Evolutionary conservation across 1,140 invertebrate species (phyloP).

Genomic region (Wiebesia pumilae): DNA sequence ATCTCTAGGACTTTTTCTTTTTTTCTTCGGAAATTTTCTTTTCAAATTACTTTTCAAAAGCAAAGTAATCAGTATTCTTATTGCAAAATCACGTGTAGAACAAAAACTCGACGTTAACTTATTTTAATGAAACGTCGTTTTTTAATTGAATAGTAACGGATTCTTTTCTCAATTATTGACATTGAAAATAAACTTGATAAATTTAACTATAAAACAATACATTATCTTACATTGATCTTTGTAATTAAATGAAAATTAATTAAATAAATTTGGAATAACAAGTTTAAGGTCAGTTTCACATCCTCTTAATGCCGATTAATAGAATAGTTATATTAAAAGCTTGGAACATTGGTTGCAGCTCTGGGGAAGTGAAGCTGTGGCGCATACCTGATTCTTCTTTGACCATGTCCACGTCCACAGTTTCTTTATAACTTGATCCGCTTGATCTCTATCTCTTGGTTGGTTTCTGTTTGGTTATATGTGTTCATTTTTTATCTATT

Average conservation of each 20-base stretch:
- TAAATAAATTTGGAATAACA: background rate
- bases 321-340: slow-evolving; percentile 58
- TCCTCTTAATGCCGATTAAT: slow-evolving; percentile 37
- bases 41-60: too few species aligned
- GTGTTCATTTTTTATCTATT: slow-evolving; percentile 58
- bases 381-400: slow-evolving; percentile 73
- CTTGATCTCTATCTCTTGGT: slow-evolving; percentile 62
- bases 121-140: too few species aligned
- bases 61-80: too few species aligned
- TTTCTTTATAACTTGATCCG: slow-evolving; percentile 70
- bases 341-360: slow-evolving; percentile 73
- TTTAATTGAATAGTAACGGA: background rate
- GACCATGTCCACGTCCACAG: slow-evolving; percentile 73
- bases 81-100: too few species aligned
- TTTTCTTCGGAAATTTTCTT: too few species aligned
- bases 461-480: slow-evolving; percentile 54
- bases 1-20: too few species aligned
- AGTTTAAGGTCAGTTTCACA: slow-evolving; percentile 18
- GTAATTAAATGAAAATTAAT: background rate
- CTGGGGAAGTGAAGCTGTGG: slow-evolving; percentile 75
- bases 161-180: background rate
- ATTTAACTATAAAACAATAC: background rate
- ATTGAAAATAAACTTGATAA: background rate
- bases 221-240: background rate
- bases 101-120: too few species aligned